Evolutionary conservation across 1,140 invertebrate species (phyloP).

Genomic region (Atta colombica): DNA sequence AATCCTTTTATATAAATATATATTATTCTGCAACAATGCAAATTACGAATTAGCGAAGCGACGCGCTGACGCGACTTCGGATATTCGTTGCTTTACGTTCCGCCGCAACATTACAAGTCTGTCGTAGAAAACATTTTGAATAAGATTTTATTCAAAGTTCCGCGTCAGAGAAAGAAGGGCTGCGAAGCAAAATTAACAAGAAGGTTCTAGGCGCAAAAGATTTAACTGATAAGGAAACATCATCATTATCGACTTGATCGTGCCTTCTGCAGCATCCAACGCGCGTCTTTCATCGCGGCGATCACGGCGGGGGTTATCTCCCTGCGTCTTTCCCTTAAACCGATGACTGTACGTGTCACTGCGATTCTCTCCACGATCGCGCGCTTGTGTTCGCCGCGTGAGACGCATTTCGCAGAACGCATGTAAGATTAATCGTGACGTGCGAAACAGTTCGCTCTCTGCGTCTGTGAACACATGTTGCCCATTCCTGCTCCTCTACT

Average conservation of each 20-base stretch:
- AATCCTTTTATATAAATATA: slow-evolving; percentile 9
- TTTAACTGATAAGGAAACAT: slow-evolving; percentile 23
- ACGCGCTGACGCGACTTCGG: background rate
- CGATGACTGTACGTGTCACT: slow-evolving; percentile 40
- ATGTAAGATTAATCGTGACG: slow-evolving; percentile 72
- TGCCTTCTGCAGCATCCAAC: slow-evolving; percentile 3
- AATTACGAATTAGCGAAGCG: background rate
- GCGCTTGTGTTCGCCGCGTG: slow-evolving; percentile 30
- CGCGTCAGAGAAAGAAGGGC: background rate
- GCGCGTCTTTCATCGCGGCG: slow-evolving; percentile 17
- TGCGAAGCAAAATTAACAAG: background rate
- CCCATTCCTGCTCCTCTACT: slow-evolving; percentile 64
- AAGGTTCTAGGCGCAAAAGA: slow-evolving; percentile 16
- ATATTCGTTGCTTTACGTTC: background rate
- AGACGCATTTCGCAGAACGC: slow-evolving; percentile 69
- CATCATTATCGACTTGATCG: slow-evolving; percentile 27
- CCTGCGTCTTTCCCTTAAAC: slow-evolving; percentile 16
- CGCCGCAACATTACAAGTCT: background rate
- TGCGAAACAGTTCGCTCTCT: slow-evolving; percentile 58
- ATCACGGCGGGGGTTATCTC: slow-evolving; percentile 27
- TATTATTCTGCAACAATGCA: slow-evolving; percentile 10
- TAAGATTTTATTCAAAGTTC: background rate
- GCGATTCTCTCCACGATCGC: slow-evolving; percentile 7
- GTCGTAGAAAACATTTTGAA: background rate
- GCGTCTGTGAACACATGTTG: slow-evolving; percentile 67